Evolutionary conservation across 1,140 invertebrate genomes (phyloP).

Genomic region (Sminthurinus signatus): DNA sequence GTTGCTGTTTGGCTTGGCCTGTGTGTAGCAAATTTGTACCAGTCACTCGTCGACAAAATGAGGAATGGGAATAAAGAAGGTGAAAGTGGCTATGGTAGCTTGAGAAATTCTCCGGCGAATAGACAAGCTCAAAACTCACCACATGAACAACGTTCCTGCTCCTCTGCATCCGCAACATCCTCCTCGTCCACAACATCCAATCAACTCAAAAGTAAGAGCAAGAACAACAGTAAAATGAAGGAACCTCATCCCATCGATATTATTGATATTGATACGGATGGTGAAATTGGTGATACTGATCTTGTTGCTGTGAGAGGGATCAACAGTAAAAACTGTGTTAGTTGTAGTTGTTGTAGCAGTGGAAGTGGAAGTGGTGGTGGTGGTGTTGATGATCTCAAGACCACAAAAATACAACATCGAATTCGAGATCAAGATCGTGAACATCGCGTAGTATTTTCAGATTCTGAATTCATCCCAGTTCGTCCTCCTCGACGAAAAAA

Average conservation of each 20-base stretch:
- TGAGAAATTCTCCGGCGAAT: constrained; percentile 25
- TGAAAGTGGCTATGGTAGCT: constrained; percentile 39
- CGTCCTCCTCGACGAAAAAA: constrained; percentile 38
- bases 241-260: constrained; percentile 52
- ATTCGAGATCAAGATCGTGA: not conserved
- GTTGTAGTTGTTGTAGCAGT: too few relatives aligned
- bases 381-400: too few relatives aligned
- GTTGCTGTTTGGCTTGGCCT: too few relatives aligned
- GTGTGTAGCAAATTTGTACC: constrained; percentile 80
- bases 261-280: constrained; percentile 68
- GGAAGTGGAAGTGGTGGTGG: too few relatives aligned
- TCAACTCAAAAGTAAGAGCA: too few relatives aligned
- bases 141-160: constrained; percentile 27
- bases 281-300: constrained; percentile 44
- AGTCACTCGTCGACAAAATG: constrained; percentile 73
- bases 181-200: not conserved
- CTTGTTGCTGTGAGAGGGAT: too few relatives aligned
- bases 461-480: constrained; percentile 30
- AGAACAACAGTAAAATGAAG: too few relatives aligned
- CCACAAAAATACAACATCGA: too few relatives aligned
- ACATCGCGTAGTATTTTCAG: constrained; percentile 34
- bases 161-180: constrained; percentile 27
- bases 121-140: constrained; percentile 18
- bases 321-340: too few relatives aligned
- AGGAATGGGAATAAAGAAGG: constrained; percentile 33